These are phyloP conservation scores for Drosophila helvetica DNA, from an alignment of 2,888 invertebrate species.

Conservation along the genomic window DNA sequence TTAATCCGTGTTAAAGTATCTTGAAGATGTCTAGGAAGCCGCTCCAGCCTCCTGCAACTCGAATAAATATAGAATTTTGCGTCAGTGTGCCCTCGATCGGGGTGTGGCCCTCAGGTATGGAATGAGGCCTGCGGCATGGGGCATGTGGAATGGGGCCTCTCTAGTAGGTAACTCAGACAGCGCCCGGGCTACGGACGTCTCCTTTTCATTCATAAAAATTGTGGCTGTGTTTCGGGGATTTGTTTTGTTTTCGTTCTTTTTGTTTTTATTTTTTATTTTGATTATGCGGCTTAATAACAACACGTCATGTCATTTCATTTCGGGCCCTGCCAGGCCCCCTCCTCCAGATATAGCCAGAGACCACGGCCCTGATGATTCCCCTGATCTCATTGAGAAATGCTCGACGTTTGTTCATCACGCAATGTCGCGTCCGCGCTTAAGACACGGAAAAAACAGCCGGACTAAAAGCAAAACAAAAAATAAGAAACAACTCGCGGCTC, in stretches of 20 bases:
- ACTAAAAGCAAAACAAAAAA: slow-evolving; percentile 2
- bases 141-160: neutral
- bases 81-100: slow-evolving; percentile 12
- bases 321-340: slow-evolving; percentile 18
- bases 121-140: neutral
- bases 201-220: slow-evolving; percentile 74
- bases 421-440: slow-evolving; percentile 70
- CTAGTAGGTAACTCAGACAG: slow-evolving; percentile 18
- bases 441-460: slow-evolving; percentile 3
- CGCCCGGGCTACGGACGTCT: slow-evolving; percentile 46
- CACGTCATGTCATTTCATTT: slow-evolving; percentile 80
- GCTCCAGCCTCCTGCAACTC: neutral
- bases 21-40: no score
- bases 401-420: slow-evolving; percentile 75
- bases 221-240: slow-evolving; percentile 18
- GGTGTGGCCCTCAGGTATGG: slow-evolving; percentile 11
- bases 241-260: slow-evolving; percentile 12
- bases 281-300: slow-evolving; percentile 72
- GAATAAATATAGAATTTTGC: neutral
- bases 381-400: slow-evolving; percentile 64
- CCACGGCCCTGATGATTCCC: neutral
- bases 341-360: neutral
- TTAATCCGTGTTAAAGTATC: no score
- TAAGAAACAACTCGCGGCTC: slow-evolving; percentile 57
- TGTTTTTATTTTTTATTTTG: slow-evolving; percentile 34